Conservation (phyloP, 2,888 invertebrate species). For the Onchidella celtica region DNA sequence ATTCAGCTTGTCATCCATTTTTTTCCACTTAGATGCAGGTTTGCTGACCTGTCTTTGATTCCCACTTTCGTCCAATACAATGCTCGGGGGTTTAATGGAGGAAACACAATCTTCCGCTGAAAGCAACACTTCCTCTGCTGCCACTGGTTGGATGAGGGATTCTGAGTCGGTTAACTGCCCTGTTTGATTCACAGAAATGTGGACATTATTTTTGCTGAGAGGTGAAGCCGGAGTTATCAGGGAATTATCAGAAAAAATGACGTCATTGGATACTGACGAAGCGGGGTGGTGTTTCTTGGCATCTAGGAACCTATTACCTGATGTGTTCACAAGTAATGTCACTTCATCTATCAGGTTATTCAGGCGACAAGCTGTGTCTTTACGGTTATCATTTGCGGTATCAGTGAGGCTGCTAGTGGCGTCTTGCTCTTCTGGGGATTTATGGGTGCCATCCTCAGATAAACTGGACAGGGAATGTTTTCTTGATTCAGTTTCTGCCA, state of each 20-base stretch:
- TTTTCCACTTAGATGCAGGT: neutral
- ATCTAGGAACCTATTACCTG: constrained; percentile 28
- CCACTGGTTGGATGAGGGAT: neutral
- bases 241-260: neutral
- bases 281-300: neutral
- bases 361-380: neutral
- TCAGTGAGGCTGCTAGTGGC: neutral
- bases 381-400: neutral
- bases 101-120: neutral
- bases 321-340: constrained; percentile 14
- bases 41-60: neutral
- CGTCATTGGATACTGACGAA: neutral
- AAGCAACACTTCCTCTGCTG: neutral
- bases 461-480: neutral
- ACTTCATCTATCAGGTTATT: constrained; percentile 33
- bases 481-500: constrained; percentile 1
- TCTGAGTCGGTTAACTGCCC: too few relatives aligned
- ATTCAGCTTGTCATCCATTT: neutral
- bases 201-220: too few relatives aligned
- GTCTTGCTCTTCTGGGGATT: neutral
- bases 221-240: neutral
- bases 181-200: too few relatives aligned
- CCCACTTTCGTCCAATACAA: neutral
- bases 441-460: neutral
- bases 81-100: neutral